These are phyloP conservation scores for Pseudachorutes palmiensis DNA, from an alignment of 1,140 invertebrate genomes.

Conservation along the genomic window DNA sequence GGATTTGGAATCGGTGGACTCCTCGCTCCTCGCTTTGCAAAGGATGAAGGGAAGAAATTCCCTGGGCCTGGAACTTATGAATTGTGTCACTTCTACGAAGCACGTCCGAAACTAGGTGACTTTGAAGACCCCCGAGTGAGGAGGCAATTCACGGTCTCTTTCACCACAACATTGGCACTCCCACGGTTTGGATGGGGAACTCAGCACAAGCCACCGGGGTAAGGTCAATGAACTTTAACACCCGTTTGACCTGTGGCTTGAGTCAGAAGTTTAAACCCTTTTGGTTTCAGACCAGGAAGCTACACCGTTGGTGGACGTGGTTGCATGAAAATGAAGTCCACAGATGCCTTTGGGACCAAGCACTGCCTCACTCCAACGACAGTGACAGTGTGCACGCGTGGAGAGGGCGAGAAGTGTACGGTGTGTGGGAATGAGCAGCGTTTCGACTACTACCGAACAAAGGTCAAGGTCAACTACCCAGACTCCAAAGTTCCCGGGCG, in stretches of 20 bases:
- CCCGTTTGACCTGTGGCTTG: neutral
- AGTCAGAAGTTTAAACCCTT: constrained; percentile 7
- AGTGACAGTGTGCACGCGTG: constrained; percentile 9
- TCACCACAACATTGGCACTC: neutral
- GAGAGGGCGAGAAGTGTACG: constrained; percentile 14
- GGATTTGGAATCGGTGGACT: constrained; percentile 21
- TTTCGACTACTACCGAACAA: constrained; percentile 23
- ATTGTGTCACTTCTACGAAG: neutral
- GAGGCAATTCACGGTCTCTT: constrained; percentile 10
- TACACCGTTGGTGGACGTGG: neutral
- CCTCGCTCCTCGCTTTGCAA: constrained; percentile 8
- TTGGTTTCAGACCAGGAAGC: constrained; percentile 14
- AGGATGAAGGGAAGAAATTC: neutral
- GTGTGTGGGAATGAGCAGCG: constrained; percentile 18
- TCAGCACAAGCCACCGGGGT: constrained; percentile 10
- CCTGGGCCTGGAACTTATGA: constrained; percentile 20
- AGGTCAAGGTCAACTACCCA: constrained; percentile 2
- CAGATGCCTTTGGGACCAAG: constrained; percentile 8
- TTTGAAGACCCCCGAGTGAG: neutral
- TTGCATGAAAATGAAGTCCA: neutral
- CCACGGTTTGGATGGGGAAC: constrained; percentile 6
- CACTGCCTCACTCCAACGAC: constrained; percentile 5
- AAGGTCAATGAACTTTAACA: neutral
- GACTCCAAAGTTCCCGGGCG: neutral
- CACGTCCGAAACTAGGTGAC: neutral